phyloP scores from a whole-genome alignment of 2,113 vertebrate species.

The Galemys pyrenaicus region DNA sequence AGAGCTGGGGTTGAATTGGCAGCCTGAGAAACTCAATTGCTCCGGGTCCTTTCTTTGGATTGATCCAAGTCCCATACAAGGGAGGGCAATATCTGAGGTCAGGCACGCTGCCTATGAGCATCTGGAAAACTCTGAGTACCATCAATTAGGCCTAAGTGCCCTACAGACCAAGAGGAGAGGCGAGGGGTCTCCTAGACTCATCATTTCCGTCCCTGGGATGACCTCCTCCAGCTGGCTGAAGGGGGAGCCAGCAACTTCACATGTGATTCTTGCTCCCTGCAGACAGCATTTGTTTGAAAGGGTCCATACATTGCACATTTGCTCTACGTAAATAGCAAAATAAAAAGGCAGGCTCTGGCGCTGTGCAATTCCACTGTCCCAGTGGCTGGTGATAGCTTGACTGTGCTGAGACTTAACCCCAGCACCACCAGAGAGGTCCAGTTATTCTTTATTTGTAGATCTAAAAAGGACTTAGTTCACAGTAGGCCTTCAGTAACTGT shows the following conservation, averaged over 20 bases:
- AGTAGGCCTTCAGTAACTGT: not conserved
- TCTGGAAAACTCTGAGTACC: not conserved
- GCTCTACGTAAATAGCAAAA: conserved; percentile 52
- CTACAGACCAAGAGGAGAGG: not conserved
- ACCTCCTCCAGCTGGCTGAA: not conserved
- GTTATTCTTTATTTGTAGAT: not conserved
- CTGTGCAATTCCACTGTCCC: not conserved
- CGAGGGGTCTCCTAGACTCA: not conserved
- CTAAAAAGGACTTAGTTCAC: not conserved
- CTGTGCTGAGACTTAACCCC: no score
- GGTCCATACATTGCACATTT: not conserved
- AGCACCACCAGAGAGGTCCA: no score
- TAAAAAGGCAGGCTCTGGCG: conserved; percentile 2
- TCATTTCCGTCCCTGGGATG: not conserved
- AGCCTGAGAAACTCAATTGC: no score
- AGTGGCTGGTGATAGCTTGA: no score
- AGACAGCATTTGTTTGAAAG: not conserved
- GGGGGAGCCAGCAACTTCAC: no score
- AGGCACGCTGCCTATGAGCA: not conserved
- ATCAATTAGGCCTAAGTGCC: not conserved
- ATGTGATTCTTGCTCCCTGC: not conserved
- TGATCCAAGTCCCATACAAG: no score
- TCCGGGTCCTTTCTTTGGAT: no score
- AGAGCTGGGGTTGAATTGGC: no score
- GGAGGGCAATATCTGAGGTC: not conserved